These are phyloP conservation scores for Bos indicus DNA, from an alignment of 2,113 vertebrate species.

Conservation along the genomic window DNA sequence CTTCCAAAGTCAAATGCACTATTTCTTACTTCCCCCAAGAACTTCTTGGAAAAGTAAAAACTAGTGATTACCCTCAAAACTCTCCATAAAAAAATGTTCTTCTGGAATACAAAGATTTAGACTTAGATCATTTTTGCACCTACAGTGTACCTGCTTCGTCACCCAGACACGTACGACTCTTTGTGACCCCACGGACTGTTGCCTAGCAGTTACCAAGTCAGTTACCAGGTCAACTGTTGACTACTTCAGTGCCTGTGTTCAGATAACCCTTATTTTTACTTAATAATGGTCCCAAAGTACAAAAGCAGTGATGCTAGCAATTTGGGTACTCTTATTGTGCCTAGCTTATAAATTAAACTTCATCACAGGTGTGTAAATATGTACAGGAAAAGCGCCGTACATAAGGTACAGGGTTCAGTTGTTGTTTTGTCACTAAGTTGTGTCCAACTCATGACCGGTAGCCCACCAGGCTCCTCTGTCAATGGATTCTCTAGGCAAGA, in stretches of 20 bases:
- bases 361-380: not conserved
- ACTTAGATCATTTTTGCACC: not conserved
- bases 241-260: not conserved
- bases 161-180: accelerated
- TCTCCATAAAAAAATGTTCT: not conserved
- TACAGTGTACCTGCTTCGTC: accelerated
- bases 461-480: not conserved
- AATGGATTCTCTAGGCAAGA: not conserved
- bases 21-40: not conserved
- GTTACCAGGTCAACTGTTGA: no score
- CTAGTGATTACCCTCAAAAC: not conserved
- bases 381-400: not conserved
- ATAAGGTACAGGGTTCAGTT: not conserved
- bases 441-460: not conserved
- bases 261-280: not conserved
- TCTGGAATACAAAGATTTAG: not conserved
- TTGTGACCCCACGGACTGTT: not conserved
- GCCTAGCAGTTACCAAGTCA: not conserved
- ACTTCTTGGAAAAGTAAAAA: not conserved
- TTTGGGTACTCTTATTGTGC: not conserved
- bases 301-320: not conserved
- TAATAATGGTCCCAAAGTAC: not conserved
- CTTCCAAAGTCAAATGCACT: not conserved
- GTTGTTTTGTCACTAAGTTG: not conserved
- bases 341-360: not conserved